phyloP scores from a whole-genome alignment of 2,797 vertebrate species.

The Chrysocyon brachyurus region DNA sequence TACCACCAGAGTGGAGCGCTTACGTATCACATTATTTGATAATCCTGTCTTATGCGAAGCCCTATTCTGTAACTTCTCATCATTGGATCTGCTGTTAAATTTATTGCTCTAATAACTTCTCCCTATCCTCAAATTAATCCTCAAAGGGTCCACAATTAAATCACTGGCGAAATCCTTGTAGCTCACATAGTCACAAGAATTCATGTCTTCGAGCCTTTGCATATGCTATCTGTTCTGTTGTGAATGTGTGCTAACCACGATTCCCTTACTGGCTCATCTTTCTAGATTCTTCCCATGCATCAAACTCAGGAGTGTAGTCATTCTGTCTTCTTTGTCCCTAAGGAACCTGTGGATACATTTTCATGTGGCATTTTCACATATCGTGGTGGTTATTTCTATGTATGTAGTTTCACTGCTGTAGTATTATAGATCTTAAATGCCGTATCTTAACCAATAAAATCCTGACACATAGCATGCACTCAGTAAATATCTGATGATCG shows the following conservation, averaged over 20 bases:
- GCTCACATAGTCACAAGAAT: not conserved
- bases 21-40: not conserved
- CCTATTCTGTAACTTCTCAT: not conserved
- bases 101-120: not conserved
- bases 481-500: not conserved
- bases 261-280: not conserved
- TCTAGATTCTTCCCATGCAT: not conserved
- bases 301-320: not conserved
- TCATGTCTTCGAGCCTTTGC: not conserved
- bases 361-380: not conserved
- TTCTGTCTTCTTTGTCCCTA: not conserved
- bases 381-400: not conserved
- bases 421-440: not conserved
- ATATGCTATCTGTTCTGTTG: not conserved
- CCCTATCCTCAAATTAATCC: not conserved
- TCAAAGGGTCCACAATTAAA: not conserved
- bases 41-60: not conserved
- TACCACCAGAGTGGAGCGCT: not conserved
- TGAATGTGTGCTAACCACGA: not conserved
- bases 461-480: not conserved
- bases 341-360: not conserved
- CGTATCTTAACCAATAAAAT: not conserved
- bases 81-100: not conserved
- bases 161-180: not conserved
- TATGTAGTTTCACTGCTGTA: not conserved